Conservation (phyloP, 2,888 invertebrate species). For the Lampropteryx suffumata region DNA sequence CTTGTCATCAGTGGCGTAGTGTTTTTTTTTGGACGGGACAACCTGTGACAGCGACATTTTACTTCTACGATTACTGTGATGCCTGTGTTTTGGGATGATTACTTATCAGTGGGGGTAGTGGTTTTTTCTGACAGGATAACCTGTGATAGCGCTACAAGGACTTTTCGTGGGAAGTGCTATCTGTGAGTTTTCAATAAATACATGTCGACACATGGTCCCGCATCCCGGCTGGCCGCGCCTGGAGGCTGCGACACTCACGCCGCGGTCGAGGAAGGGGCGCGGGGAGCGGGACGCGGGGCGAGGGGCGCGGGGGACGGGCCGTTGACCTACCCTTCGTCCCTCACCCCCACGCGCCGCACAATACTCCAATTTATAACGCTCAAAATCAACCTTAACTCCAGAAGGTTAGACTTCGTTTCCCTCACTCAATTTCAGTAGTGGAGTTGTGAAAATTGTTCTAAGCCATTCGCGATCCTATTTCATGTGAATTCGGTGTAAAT, state of each 20-base stretch:
- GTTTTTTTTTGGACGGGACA: too few relatives aligned
- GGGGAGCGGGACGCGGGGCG: constrained; percentile 53
- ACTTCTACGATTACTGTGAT: too few relatives aligned
- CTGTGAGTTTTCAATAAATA: constrained; percentile 43
- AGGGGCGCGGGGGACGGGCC: constrained; percentile 45
- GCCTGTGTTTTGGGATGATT: too few relatives aligned
- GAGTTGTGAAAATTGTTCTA: constrained; percentile 63
- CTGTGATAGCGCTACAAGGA: too few relatives aligned
- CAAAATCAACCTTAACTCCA: constrained; percentile 64
- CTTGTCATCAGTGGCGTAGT: too few relatives aligned
- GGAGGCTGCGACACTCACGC: constrained; percentile 40
- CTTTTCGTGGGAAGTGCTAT: constrained; percentile 40
- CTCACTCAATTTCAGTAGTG: constrained; percentile 45
- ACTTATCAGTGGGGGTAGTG: too few relatives aligned
- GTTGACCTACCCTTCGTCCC: constrained; percentile 67
- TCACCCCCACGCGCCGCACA: constrained; percentile 45
- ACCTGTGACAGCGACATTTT: too few relatives aligned
- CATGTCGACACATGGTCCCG: constrained; percentile 46
- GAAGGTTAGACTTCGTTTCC: constrained; percentile 53
- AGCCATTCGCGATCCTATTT: constrained; percentile 65
- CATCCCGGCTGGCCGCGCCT: constrained; percentile 33
- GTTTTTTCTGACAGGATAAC: too few relatives aligned
- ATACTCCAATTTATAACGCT: constrained; percentile 41
- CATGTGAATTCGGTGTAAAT: constrained; percentile 63
- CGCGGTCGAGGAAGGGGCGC: constrained; percentile 34